These are phyloP conservation scores for Polyommatus icarus DNA, from an alignment of 2,888 invertebrate genomes.

Conservation along the genomic window DNA sequence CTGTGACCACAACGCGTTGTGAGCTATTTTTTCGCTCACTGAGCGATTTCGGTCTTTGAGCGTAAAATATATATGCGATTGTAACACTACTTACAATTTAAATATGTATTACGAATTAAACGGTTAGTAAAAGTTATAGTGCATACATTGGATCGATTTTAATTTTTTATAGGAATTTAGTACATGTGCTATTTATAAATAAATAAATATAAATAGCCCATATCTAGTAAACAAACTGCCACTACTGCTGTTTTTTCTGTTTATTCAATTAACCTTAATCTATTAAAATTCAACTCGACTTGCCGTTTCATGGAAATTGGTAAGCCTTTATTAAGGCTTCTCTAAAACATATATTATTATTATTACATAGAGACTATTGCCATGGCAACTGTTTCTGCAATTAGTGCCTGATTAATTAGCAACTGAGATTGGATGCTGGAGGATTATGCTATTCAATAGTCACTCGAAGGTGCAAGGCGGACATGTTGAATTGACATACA, in stretches of 20 bases:
- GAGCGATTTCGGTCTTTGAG: too few species aligned
- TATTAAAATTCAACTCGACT: not conserved
- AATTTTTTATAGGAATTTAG: not conserved
- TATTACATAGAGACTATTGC: not conserved
- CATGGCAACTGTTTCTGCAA: slow-evolving; percentile 6
- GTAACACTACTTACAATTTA: too few species aligned
- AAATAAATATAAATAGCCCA: not conserved
- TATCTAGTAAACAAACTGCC: not conserved
- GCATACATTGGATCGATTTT: too few species aligned
- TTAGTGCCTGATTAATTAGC: slow-evolving; percentile 19
- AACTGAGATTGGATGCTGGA: not conserved
- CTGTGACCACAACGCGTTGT: too few species aligned
- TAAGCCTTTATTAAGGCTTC: not conserved
- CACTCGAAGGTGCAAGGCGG: not conserved
- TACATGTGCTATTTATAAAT: not conserved
- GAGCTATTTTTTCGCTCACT: too few species aligned
- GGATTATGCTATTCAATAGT: slow-evolving; percentile 20
- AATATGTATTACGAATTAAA: too few species aligned
- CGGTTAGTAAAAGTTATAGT: too few species aligned
- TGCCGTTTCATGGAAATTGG: not conserved
- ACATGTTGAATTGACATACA: slow-evolving; percentile 1
- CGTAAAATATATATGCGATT: too few species aligned
- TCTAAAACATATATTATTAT: not conserved
- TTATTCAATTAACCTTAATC: not conserved
- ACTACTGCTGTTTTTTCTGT: not conserved